Base-by-base conservation (phyloP, 2,797 vertebrate species). In the Hydrophis major region DNA sequence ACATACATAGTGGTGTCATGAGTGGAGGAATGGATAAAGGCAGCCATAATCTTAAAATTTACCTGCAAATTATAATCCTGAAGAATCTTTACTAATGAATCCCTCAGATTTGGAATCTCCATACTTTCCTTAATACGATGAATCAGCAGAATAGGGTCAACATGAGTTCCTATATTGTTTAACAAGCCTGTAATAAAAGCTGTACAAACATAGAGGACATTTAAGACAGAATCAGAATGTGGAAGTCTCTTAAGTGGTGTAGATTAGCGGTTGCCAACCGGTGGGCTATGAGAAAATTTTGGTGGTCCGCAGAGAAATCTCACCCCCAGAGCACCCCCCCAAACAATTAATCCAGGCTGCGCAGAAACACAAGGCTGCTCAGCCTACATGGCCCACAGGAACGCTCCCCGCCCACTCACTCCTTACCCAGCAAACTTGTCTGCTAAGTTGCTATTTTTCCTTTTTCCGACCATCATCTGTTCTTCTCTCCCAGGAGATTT, bases 31-130 rank as follows among this genome's bases (percentile, higher is more conserved):
- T 11, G 7, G 18, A n/a, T 86, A 66, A 28, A 66, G 10, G 7
- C 1, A 92, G 56, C 20, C 6, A 27, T 89, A 0, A 89, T 6
- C 90, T 59, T 61, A 91, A 83, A 50, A 4, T 95, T 96, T 90
- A 99, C 99, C 98, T 99, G 99, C 91, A 99, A 98, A 96, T 99
- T 99, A 96, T 99, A 99, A 97, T 99, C 99, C 88, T 99, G 99
- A 83, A 99, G 98, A 96, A 99, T 99, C 97, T 99, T 99, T 94
- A 99, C 99, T 1, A 99, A 97, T 0, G 99, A 99, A 95, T 99
- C 99, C 97, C 99, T 98, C 94, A 99, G 98, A 96, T 99, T 99
- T 47, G 99, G 99, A 97, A 99, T 99, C 97, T 99, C 98, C 99
- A 99, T 99, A 95, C 99, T 99, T 97, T 99, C 99, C 95, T 99